Evolutionary conservation across 2,888 invertebrate species (phyloP), one percentile per base, ranked within the genome.

Genomic region (Netelia virgata): DNA sequence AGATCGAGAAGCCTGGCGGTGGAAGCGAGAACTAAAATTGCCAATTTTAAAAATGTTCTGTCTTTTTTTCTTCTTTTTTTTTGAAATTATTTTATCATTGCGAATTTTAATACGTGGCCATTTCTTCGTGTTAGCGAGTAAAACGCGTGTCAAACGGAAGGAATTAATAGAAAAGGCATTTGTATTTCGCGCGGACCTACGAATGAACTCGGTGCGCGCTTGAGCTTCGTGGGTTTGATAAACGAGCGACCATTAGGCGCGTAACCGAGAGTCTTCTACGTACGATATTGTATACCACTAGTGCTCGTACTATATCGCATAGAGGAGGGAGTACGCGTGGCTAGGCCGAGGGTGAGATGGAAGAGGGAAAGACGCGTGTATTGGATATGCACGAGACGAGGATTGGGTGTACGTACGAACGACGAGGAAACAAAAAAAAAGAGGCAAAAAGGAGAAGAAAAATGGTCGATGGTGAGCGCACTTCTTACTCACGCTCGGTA

Each of bases 111-210:
- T 47, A 14, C 47, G 47, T 47, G 47, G 14, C 0, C 18, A 55
- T 55, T 55, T 55, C 16, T 55, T 16, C 55, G 18, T 9, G 16
- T 28, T 28, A 28, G 8, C 14, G 14, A 6, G 63, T 59, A 70
- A 70, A 75, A 53, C 75, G 73, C 63, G 63, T 20, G 75, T 73
- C 84, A 80, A 89, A 88, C 89, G 88, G 88, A 89, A 89, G 89
- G 89, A 90, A 91, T 91, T 90, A 91, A 90, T 90, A 91, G 91
- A 90, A 90, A 91, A 90, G 84, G 80, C 88, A 90, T 90, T 91
- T 88, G 88, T 90, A 91, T 91, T 90, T 91, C 79, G 87, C 89
- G 88, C 88, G 87, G 86, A 50, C 64, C 28, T 66, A 11, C 41
- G 16, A 20, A 28, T 41, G 64, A 64, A 41, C 41, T 41, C 18